Evolutionary conservation across 2,888 invertebrate genomes (phyloP), one percentile per base, ranked within the genome.

Genomic region (Drosophila anceps): DNA sequence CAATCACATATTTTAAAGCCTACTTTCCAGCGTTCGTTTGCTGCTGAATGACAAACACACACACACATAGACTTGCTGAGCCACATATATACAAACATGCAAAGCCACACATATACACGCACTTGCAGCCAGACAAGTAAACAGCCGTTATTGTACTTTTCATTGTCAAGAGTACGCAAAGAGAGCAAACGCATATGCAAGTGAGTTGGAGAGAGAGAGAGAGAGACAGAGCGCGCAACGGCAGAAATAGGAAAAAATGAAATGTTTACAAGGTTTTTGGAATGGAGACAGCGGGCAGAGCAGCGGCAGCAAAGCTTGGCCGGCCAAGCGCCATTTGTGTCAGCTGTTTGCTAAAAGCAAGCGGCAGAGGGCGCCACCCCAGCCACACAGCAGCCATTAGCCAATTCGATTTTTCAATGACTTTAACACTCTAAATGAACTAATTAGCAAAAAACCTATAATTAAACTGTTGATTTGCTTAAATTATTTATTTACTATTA

Each of bases 91-190:
- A 15, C 13, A 18, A 18, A n/a, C 29, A n/a, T 29, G n/a, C n/a
- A 27, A 15, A 15, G 4, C 6, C 12, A 33, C 39, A 41, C 51
- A 37, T 18, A 48, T 39, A 29, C 35, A 27, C 33, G 2, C 44
- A 33, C 7, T 15, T 8, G 20, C 27, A 54, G n/a, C 29, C 53
- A 54, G 24, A 44, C 35, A 72, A 46, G 7, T n/a, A 61, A 62
- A 62, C 57, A 59, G 46, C 27, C 9, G 24, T 24, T 58, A 65
- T 39, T 58, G 58, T 27, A 37, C 13, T 51, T 76, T 82, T 82
- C 87, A 82, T 69, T 82, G 82, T 69, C 82, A 82, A 83, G 78
- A 69, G 62, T 76, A 73, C 24, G 48, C 48, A n/a, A 57, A 10
- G 27, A 50, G 35, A 20, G 43, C 39, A 29, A 31, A 33, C 29